Conservation (phyloP, 2,888 invertebrate genomes). For the Homarus gammarus region DNA sequence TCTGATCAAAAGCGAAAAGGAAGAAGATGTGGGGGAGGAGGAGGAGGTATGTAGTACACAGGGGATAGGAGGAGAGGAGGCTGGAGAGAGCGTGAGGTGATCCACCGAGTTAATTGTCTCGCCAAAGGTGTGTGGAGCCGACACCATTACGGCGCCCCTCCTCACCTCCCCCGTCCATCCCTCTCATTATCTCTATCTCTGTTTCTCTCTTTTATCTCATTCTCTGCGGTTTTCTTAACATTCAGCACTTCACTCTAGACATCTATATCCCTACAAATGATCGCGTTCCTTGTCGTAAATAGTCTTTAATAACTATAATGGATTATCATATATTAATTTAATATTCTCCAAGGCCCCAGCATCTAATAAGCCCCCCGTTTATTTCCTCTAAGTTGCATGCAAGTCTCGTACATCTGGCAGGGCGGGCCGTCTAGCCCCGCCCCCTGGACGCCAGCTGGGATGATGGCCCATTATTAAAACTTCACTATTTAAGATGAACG, state of each 20-base stretch:
- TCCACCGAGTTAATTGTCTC: constrained; percentile 45
- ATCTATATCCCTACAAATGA: neutral
- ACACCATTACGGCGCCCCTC: constrained; percentile 16
- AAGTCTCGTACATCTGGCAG: constrained; percentile 19
- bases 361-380: neutral
- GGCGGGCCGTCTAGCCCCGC: neutral
- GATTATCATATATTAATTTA: constrained; percentile 3
- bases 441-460: constrained; percentile 35
- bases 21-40: too few relatives aligned
- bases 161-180: constrained; percentile 4
- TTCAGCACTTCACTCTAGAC: neutral
- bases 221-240: neutral
- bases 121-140: constrained; percentile 47
- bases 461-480: constrained; percentile 50
- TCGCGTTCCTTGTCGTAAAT: neutral
- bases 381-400: neutral
- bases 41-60: neutral
- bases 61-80: neutral
- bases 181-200: constrained; percentile 40
- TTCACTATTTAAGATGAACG: constrained; percentile 53
- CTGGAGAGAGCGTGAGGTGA: constrained; percentile 13
- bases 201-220: constrained; percentile 8
- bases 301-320: neutral
- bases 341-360: neutral
- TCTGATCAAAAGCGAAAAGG: neutral